A percentile compares a stretch with the other conserved stretches of the same genome.
Conservation (phyloP, 2,888 invertebrate species). For the Parascotia fuliginaria region DNA sequence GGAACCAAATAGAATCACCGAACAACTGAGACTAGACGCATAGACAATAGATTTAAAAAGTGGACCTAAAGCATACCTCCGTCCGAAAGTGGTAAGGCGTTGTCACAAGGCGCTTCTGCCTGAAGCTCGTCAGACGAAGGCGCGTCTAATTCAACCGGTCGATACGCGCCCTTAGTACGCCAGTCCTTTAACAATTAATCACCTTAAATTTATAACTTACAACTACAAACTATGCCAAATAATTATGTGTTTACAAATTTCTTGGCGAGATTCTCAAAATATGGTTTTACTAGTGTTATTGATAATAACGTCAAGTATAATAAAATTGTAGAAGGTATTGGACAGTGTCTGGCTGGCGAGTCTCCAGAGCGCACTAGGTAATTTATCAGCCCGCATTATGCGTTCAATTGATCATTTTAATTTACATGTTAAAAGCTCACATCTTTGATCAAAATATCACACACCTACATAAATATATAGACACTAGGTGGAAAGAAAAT, state of each 20-base stretch:
- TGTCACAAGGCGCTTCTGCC: conserved; percentile 60
- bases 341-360: conserved; percentile 35
- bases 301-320: conserved; percentile 1
- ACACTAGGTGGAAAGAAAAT: too few relatives aligned
- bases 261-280: conserved; percentile 5
- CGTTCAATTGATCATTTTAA: conserved; percentile 3
- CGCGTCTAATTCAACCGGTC: conserved; percentile 67
- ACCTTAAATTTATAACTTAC: background rate
- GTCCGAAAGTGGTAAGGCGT: conserved; percentile 33
- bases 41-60: too few relatives aligned
- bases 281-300: background rate
- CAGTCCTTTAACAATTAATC: conserved; percentile 63
- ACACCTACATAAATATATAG: too few relatives aligned
- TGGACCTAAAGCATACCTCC: conserved; percentile 28
- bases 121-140: conserved; percentile 72
- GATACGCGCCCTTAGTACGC: conserved; percentile 79
- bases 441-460: background rate
- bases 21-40: too few relatives aligned
- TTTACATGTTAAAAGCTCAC: conserved; percentile 15
- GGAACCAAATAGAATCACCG: too few relatives aligned
- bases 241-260: conserved; percentile 5
- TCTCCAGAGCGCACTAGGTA: conserved; percentile 38
- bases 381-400: too few relatives aligned
- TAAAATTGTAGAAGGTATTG: conserved; percentile 10
- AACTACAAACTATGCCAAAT: background rate